Evolutionary conservation across 1,140 invertebrate species (phyloP), one percentile per base, ranked within the genome.

Genomic region (Eulimnadia texana): DNA sequence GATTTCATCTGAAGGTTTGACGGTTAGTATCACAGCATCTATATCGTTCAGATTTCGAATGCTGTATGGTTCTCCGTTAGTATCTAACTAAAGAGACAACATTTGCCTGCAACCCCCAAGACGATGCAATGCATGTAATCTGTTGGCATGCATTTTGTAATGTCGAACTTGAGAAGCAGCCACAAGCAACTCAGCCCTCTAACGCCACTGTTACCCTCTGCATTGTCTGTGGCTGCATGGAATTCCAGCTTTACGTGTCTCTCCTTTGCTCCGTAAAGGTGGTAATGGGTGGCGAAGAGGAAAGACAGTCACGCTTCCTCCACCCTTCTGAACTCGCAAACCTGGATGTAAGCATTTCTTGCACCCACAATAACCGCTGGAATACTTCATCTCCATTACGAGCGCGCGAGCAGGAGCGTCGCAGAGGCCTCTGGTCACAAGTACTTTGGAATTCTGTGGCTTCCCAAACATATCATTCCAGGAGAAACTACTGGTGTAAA

Each of bases 1-100:
- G 25, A 60, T 25, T 50, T 60, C 58, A n/a, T 60, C 58, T 11
- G 58, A 9, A 6, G 42, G 58, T 22, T 47, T 47, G 19, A 60
- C 27, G 3, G 3, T n/a, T 22, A 60, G 42, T n/a, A 60, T 11
- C 13, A 60, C 42, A 13, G 13, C 47, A 27, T 60, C 58, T n/a
- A 60, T 13, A 11, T 50, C n/a, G 11, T 10, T 24, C 10, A 23
- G 23, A 11, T 25, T 60, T 20, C n/a, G 50, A 52, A 60, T 60
- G n/a, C 20, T 50, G 28, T 50, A 60, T 47, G 47, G n/a, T 19
- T n/a, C n/a, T 11, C 20, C 10, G 13, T 9, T 16, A 23, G 47
- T 47, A 27, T 33, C 28, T 16, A 23, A n/a, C 58, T 47, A 60
- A 19, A 60, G 28, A 9, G 3, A 50, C 9, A 50, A 0, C 47